Percentiles rank a stretch among this genome's conserved stretches.
Conservation (phyloP, 2,888 invertebrate genomes). For the Apodemia mormo region DNA sequence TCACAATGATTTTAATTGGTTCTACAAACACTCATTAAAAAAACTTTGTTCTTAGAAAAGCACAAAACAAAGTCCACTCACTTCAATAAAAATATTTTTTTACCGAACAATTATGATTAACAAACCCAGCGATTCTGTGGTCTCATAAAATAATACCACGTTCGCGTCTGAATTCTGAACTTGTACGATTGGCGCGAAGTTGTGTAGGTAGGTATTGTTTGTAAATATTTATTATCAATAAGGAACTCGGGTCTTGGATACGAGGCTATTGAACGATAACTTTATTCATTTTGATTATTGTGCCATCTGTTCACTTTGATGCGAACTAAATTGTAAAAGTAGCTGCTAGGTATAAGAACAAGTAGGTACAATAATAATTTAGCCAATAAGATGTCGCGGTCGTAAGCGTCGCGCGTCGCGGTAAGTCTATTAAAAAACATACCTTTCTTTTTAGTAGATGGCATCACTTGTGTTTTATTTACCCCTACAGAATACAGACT, state of each 20-base stretch:
- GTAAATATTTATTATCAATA: slow-evolving; percentile 10
- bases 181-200: slow-evolving; percentile 1
- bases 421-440: no score
- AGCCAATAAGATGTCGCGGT: no score
- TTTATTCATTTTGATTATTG: not conserved
- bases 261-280: not conserved
- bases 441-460: no score
- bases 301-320: not conserved
- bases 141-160: not conserved
- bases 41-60: not conserved
- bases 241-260: not conserved
- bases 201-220: not conserved
- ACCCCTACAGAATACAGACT: no score
- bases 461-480: no score
- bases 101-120: not conserved
- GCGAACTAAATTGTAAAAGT: not conserved
- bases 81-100: not conserved
- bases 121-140: not conserved
- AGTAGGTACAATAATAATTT: not conserved
- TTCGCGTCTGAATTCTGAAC: not conserved
- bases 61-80: not conserved
- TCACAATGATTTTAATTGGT: not conserved
- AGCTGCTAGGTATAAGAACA: not conserved
- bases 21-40: not conserved
- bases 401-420: no score